Percentiles rank a stretch among this genome's conserved stretches.
Conservation (phyloP, 2,888 invertebrate genomes). For the Meloe dianella region DNA sequence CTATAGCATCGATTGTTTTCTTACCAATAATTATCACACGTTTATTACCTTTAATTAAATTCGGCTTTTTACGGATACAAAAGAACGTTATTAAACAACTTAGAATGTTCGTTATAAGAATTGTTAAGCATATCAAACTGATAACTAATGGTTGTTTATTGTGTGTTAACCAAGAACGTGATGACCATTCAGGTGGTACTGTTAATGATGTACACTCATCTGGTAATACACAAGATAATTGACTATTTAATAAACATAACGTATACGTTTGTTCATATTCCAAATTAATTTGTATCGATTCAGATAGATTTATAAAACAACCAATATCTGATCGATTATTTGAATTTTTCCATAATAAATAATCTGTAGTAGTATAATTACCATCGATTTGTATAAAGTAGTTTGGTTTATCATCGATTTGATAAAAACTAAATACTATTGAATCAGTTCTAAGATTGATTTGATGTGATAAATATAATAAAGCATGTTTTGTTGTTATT, state of each 20-base stretch:
- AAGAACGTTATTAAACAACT: slow-evolving; percentile 61
- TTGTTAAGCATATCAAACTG: slow-evolving; percentile 10
- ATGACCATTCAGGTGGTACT: slow-evolving; percentile 15
- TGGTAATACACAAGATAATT: neutral
- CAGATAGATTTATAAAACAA: neutral
- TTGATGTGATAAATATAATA: slow-evolving; percentile 14
- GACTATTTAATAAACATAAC: slow-evolving; percentile 13
- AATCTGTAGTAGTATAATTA: neutral
- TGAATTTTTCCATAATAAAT: neutral
- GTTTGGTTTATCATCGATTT: neutral
- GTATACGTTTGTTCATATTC: slow-evolving; percentile 13
- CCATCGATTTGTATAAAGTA: neutral
- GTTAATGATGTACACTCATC: slow-evolving; percentile 20
- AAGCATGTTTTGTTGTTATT: neutral
- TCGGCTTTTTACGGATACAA: slow-evolving; percentile 64
- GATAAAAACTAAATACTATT: neutral
- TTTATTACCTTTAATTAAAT: slow-evolving; percentile 67
- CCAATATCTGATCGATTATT: neutral
- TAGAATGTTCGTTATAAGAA: slow-evolving; percentile 26
- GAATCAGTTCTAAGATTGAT: neutral
- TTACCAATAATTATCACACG: slow-evolving; percentile 68
- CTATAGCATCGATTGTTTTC: slow-evolving; percentile 45
- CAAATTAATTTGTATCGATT: neutral
- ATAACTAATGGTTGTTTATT: slow-evolving; percentile 48
- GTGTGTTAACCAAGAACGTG: slow-evolving; percentile 37